Base-by-base conservation (phyloP, 2,888 invertebrate genomes). In the Synergus japonicus region DNA sequence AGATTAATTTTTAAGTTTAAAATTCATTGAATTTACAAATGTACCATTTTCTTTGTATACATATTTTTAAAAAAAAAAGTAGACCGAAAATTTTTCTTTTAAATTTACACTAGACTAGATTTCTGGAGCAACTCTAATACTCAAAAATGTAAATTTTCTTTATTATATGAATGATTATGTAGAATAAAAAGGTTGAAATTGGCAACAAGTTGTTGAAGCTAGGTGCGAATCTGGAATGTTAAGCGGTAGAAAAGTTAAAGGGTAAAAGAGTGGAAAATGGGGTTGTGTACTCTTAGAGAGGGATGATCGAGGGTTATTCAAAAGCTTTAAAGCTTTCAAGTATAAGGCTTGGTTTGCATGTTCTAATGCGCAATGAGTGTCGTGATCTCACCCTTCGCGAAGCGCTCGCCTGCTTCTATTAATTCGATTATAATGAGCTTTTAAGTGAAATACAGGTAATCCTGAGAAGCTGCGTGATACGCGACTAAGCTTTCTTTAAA, bases 361-460 rank as follows among this genome's bases (percentile, higher is more conserved):
- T 86, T 85, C 49, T 76, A 77, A n/a, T n/a, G 79, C 66, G 90
- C 89, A 90, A 89, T 90, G 86, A 90, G 85, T 83, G 84, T 81
- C 84, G 78, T 67, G 85, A 76, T 83, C 82, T 44, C 82, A 83
- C 85, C 82, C 86, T 84, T 78, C 22, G 12, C 83, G 76, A 78
- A 82, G 82, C 80, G 83, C 83, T 82, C 79, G 83, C 77, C 80
- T 83, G 87, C 84, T 83, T 86, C 89, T 90, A 90, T 91, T 90
- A 90, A 91, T 91, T 89, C 85, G 88, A 89, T 90, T 90, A 90
- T 90, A 90, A 91, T 90, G 89, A 90, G 88, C 88, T 88, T 89
- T 89, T 89, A 89, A 91, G 86, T 85, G 88, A 86, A 88, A 86
- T 86, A 86, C 87, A 84, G 85, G 85, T 89, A 88, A 89, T 89